Percentiles rank a stretch among this genome's conserved stretches.
These are phyloP conservation scores for Phlogophora meticulosa DNA, from an alignment of 2,888 invertebrate species.

Conservation along the genomic window DNA sequence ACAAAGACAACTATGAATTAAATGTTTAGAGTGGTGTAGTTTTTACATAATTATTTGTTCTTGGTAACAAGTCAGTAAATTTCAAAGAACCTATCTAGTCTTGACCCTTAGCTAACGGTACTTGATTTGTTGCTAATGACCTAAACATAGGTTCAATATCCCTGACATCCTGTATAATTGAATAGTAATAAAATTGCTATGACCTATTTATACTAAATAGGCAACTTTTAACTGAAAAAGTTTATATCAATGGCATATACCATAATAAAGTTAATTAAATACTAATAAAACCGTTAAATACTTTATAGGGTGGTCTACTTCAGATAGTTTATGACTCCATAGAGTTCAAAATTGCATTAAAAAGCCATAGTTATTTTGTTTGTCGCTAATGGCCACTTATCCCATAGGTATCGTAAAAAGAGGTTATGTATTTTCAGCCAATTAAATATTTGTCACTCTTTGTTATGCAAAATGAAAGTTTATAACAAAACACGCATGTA, in stretches of 20 bases:
- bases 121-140: too few species aligned
- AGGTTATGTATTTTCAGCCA: background rate
- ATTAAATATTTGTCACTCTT: background rate
- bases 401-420: background rate
- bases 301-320: background rate
- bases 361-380: background rate
- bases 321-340: background rate
- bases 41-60: background rate
- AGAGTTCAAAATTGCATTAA: background rate
- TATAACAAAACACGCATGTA: too few species aligned
- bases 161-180: too few species aligned
- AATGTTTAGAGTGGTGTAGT: background rate
- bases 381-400: background rate
- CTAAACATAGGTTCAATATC: too few species aligned
- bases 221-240: background rate
- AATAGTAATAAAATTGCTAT: too few species aligned
- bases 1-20: background rate
- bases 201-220: too few species aligned
- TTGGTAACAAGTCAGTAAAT: background rate
- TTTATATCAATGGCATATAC: background rate
- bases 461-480: too few species aligned
- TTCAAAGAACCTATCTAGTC: too few species aligned
- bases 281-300: background rate
- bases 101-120: too few species aligned
- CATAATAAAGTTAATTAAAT: conserved; percentile 4